Evolutionary conservation across 1,140 invertebrate genomes (phyloP), one percentile per base, ranked within the genome.

Genomic region (Trichonephila inaurata): DNA sequence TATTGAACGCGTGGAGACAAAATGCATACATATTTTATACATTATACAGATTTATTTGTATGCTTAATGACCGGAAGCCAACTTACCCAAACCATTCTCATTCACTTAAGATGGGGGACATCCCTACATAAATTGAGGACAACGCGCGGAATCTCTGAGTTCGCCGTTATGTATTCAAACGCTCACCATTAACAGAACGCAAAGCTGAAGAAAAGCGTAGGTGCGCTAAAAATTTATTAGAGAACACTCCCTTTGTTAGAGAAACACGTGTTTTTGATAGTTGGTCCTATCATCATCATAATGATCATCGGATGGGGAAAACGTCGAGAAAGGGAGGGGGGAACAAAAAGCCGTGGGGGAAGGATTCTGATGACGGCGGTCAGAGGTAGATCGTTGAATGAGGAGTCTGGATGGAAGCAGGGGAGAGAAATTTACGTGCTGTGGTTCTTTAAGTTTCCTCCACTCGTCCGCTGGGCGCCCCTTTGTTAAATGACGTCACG

Each of bases 241-340:
- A 85, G 83, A 85, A 86, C 82, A 66, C 24, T 87, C 61, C 82
- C 83, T 87, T 92, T 92, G 91, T 92, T 60, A 86, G 82, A 28
- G 62, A 72, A 72, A 92, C 91, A 85, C 91, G 91, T 92, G 91
- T 92, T 92, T 92, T 92, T 92, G 91, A 92, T 92, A 60, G 91
- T 92, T 66, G 91, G 81, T 7, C 62, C 91, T 72, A 92, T 92
- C 91, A 86, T 87, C 91, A 92, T 87, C 66, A 92, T 92, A 85
- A 92, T 92, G 62, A 87, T 92, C 51, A 61, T 69, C 83, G 21
- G 66, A 19, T 40, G 58, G 28, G 90, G 61, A 33, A 40, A 19
- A 33, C 72, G 51, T 28, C 21, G 44, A 28, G 60, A 10, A 40
- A 7, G n/a, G 44, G 12, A 19, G 83, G 62, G 64, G 89, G 28